Percentiles rank a stretch among this genome's conserved stretches.
Conservation (phyloP, 30 jellyfish, hydroid and myxozoan genomes). For the Haliclystus octoradiatus region DNA sequence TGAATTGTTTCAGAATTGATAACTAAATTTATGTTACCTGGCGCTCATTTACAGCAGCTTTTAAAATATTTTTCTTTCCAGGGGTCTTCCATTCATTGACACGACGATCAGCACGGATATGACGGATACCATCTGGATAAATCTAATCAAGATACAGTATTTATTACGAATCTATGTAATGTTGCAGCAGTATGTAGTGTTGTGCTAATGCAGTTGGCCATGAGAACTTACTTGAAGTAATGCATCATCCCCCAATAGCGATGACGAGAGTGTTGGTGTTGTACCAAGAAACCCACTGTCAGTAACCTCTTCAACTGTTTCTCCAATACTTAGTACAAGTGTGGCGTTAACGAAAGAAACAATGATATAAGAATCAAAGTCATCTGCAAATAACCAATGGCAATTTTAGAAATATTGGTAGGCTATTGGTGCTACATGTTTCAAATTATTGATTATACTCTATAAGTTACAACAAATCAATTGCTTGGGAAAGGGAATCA, state of each 20-base stretch:
- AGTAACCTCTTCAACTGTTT: conserved; percentile 97
- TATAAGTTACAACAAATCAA: too few species aligned
- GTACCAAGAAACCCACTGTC: conserved; percentile 98
- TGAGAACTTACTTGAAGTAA: conserved; percentile 90
- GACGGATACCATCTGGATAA: conserved; percentile 98
- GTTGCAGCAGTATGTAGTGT: too few species aligned
- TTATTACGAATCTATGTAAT: too few species aligned
- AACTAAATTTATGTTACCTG: too few species aligned
- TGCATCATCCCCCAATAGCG: conserved; percentile 94
- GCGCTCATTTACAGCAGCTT: conserved; percentile 91
- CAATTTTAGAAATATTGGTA: not conserved
- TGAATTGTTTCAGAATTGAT: not conserved
- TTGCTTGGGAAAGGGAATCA: too few species aligned
- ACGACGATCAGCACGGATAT: conserved; percentile 91
- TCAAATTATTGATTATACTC: too few species aligned
- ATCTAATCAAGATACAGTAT: conserved; percentile 50
- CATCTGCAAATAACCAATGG: conserved; percentile 33
- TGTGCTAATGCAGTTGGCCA: too few species aligned
- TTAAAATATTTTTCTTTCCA: conserved; percentile 85
- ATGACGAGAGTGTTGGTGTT: conserved; percentile 85
- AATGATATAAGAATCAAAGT: conserved; percentile 85
- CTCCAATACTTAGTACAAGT: conserved; percentile 95
- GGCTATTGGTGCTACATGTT: too few species aligned
- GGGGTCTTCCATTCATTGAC: conserved; percentile 98
- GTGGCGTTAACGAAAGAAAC: conserved; percentile 98